Percentiles rank a stretch among this genome's conserved stretches.
phyloP scores from a whole-genome alignment of 2,797 vertebrate species.

The Sebastes umbrosus region DNA sequence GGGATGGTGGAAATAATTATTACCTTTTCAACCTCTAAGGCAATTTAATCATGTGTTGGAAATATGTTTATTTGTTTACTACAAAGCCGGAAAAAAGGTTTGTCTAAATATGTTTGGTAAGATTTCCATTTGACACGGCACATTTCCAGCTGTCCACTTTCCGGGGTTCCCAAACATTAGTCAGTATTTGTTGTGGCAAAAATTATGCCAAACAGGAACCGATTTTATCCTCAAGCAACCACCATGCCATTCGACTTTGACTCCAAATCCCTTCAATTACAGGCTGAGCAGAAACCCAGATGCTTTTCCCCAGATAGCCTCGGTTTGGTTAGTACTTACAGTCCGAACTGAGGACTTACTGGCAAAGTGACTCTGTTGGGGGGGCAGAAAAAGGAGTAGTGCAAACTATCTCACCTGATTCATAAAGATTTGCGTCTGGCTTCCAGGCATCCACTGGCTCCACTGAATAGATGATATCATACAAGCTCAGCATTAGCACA shows the following conservation, averaged over 20 bases:
- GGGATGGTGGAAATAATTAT: neutral
- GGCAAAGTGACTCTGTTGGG: conserved; percentile 18
- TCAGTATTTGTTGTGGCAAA: conserved; percentile 49
- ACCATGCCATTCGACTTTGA: conserved; percentile 47
- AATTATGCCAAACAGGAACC: conserved; percentile 40
- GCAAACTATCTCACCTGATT: conserved; percentile 83
- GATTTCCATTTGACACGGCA: neutral
- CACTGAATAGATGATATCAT: conserved; percentile 73
- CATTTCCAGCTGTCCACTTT: conserved; percentile 16
- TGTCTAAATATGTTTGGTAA: neutral
- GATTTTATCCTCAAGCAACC: conserved; percentile 39
- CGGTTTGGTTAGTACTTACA: conserved; percentile 40
- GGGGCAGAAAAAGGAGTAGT: neutral
- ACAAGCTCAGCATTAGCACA: conserved; percentile 58
- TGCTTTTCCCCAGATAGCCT: conserved; percentile 32
- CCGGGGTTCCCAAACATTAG: neutral
- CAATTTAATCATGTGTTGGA: neutral
- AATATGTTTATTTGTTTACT: neutral
- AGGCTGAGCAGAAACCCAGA: conserved; percentile 59
- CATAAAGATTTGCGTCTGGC: conserved; percentile 80
- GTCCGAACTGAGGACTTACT: conserved; percentile 28
- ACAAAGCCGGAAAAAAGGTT: neutral
- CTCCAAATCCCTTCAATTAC: conserved; percentile 63
- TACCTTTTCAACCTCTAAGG: neutral
- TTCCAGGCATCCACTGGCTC: conserved; percentile 84